Conservation (phyloP, 2,888 invertebrate genomes). For the Epicampocera succincta region DNA sequence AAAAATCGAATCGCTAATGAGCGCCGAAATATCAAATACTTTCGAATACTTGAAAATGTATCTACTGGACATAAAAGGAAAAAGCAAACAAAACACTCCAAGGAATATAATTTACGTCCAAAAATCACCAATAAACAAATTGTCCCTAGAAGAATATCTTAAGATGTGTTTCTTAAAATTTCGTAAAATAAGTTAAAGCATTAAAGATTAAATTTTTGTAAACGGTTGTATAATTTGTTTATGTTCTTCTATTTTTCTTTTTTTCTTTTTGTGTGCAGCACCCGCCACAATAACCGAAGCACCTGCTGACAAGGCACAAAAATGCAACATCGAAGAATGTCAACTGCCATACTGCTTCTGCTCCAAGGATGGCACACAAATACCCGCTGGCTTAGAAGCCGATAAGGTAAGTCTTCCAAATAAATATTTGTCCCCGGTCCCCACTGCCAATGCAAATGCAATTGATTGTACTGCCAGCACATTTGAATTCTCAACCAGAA, state of each 20-base stretch:
- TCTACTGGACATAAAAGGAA: no score
- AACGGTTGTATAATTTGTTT: neutral
- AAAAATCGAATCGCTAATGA: no score
- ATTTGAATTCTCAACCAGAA: conserved; percentile 3
- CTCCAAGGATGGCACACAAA: conserved; percentile 93
- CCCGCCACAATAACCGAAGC: conserved; percentile 91
- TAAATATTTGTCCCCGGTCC: conserved; percentile 29
- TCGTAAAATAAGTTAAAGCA: no score
- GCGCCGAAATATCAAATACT: no score
- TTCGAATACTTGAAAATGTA: no score
- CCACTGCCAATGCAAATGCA: no score
- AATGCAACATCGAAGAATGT: conserved; percentile 90
- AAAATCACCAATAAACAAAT: no score
- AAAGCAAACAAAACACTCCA: no score
- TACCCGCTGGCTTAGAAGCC: conserved; percentile 91
- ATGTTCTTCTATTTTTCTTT: neutral
- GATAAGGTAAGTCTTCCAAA: conserved; percentile 86
- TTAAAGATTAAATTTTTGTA: no score
- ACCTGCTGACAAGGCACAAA: conserved; percentile 89
- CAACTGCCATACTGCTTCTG: conserved; percentile 94
- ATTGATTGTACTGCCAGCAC: neutral
- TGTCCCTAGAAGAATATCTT: no score
- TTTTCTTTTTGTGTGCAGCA: conserved; percentile 82
- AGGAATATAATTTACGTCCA: no score
- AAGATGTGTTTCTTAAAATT: no score